Conservation (phyloP, 2,797 vertebrate genomes). For the Thunnus albacares region DNA sequence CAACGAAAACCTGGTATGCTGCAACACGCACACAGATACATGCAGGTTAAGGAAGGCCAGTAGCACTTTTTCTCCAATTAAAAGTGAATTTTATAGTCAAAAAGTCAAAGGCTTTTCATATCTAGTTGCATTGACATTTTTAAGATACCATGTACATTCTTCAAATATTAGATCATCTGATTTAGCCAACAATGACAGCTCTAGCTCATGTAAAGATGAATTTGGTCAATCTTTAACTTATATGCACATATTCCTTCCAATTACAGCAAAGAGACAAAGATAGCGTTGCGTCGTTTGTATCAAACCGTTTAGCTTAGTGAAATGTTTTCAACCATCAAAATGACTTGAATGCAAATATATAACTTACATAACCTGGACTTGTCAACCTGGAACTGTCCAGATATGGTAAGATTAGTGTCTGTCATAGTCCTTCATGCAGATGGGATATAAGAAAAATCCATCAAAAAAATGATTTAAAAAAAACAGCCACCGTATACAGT, state of each 20-base stretch:
- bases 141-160: not conserved
- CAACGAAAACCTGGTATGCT: slow-evolving; percentile 95
- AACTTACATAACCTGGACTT: not conserved
- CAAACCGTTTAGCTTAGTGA: not conserved
- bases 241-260: not conserved
- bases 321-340: not conserved
- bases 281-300: not conserved
- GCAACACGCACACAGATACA: not conserved
- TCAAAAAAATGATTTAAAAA: not conserved
- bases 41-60: not conserved
- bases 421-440: not conserved
- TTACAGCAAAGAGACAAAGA: not conserved
- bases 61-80: not conserved
- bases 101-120: not conserved
- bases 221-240: not conserved
- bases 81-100: not conserved
- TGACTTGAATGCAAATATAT: not conserved
- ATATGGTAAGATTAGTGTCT: not conserved
- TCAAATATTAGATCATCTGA: not conserved
- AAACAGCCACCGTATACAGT: not conserved
- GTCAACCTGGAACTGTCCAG: not conserved
- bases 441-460: not conserved
- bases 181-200: not conserved
- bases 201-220: not conserved
- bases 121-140: not conserved